Conservation (phyloP, 2,113 vertebrate genomes). For the Tretioscincus oriximinensis region DNA sequence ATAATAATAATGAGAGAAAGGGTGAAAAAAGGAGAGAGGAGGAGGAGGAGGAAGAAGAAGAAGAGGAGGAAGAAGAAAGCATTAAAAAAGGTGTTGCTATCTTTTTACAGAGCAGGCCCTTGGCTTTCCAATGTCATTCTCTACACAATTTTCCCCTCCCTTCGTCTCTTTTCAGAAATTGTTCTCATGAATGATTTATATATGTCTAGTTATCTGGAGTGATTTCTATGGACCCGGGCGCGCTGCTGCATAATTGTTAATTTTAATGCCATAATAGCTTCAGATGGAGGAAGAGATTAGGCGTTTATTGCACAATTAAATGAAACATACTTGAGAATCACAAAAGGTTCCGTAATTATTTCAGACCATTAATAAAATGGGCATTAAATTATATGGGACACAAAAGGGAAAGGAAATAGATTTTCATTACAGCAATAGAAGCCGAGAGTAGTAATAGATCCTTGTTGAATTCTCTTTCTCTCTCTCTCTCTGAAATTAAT, state of each 20-base stretch:
- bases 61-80: conserved; percentile 69
- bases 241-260: conserved; percentile 99
- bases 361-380: conserved; percentile 99
- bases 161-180: conserved; percentile 90
- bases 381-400: conserved; percentile 99
- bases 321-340: conserved; percentile 99
- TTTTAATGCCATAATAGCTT: conserved; percentile 99
- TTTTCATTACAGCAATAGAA: conserved; percentile 99
- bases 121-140: conserved; percentile 88
- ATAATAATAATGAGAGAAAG: conserved; percentile 76
- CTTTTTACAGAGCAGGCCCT: conserved; percentile 80
- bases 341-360: conserved; percentile 99
- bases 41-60: conserved; percentile 64
- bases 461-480: conserved; percentile 97
- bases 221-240: conserved; percentile 99
- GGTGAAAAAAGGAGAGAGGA: conserved; percentile 66
- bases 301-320: conserved; percentile 99
- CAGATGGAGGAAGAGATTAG: conserved; percentile 99
- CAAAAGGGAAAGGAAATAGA: conserved; percentile 99
- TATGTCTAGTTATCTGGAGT: conserved; percentile 99
- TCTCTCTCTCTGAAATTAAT: conserved; percentile 99
- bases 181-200: conserved; percentile 99
- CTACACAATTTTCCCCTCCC: conserved; percentile 83
- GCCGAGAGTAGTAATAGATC: conserved; percentile 99
- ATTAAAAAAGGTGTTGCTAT: conserved; percentile 76